Evolutionary conservation across 2,113 vertebrate species (phyloP).

Genomic region (Chaetodon trifascialis): DNA sequence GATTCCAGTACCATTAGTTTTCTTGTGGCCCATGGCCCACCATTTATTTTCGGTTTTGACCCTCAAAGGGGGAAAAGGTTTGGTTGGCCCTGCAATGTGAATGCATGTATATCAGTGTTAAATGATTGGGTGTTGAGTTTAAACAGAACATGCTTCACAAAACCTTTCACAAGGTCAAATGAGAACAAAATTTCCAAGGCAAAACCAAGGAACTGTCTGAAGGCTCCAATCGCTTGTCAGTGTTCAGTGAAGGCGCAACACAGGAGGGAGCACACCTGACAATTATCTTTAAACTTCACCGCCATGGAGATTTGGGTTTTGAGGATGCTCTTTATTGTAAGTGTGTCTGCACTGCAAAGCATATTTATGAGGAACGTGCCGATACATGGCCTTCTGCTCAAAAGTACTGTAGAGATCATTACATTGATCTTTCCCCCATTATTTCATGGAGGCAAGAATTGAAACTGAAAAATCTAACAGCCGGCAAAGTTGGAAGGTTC

Average conservation of each 20-base stretch:
- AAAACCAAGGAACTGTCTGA: not conserved
- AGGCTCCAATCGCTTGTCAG: not conserved
- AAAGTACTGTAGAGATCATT: not conserved
- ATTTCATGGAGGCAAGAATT: not conserved
- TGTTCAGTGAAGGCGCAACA: not conserved
- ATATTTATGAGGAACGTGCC: not conserved
- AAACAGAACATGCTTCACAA: not conserved
- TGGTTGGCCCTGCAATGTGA: too few relatives aligned
- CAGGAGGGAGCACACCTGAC: not conserved
- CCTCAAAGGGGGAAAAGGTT: too few relatives aligned
- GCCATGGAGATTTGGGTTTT: slow-evolving; percentile 6
- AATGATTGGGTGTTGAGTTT: not conserved
- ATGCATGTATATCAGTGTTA: not conserved
- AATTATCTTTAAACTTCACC: not conserved
- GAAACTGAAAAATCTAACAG: not conserved
- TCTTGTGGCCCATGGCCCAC: too few relatives aligned
- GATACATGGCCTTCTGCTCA: not conserved
- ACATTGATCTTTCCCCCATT: slow-evolving; percentile 30
- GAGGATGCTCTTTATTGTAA: not conserved
- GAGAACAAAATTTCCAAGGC: not conserved
- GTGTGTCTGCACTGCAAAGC: slow-evolving; percentile 8
- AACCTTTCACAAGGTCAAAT: slow-evolving; percentile 2
- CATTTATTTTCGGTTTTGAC: too few relatives aligned
- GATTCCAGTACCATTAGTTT: too few relatives aligned
- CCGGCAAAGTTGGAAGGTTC: rapidly evolving